A percentile compares a stretch with the other conserved stretches of the same genome.
phyloP scores from a whole-genome alignment of 1,140 invertebrate species.

The Danaus plexippus region DNA sequence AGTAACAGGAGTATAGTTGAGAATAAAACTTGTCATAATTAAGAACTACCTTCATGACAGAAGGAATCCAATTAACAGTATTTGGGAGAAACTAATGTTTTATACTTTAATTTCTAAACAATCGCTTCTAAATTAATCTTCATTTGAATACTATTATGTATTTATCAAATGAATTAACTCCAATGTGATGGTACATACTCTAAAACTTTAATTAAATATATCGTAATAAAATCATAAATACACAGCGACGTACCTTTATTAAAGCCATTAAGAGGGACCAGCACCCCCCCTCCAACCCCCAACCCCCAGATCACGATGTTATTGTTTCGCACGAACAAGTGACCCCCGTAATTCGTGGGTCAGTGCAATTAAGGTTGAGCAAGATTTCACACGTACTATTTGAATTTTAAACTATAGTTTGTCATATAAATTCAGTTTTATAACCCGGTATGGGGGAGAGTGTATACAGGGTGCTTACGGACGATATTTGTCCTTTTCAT shows the following conservation, averaged over 20 bases:
- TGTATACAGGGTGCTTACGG: constrained; percentile 24
- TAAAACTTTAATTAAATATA: constrained; percentile 67
- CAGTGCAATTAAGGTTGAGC: constrained; percentile 60
- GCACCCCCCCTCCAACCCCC: constrained; percentile 23
- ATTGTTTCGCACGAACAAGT: constrained; percentile 45
- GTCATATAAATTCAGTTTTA: constrained; percentile 69
- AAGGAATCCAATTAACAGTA: no score
- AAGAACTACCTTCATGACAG: no score
- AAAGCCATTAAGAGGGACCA: constrained; percentile 58
- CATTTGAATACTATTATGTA: no score
- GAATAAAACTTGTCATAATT: no score
- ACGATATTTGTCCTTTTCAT: constrained; percentile 3
- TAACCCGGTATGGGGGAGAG: constrained; percentile 23
- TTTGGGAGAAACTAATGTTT: no score
- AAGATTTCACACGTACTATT: constrained; percentile 67
- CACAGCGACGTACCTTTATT: constrained; percentile 59
- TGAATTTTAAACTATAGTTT: constrained; percentile 70
- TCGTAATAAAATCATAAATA: constrained; percentile 66
- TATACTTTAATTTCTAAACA: no score
- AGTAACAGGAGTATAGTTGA: no score
- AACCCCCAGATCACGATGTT: constrained; percentile 47
- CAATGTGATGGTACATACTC: neutral
- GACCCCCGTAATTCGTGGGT: constrained; percentile 37
- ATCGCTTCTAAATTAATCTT: no score
- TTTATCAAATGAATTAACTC: neutral